A percentile compares a stretch with the other conserved stretches of the same genome.
phyloP scores from a whole-genome alignment of 2,113 vertebrate species.

The Bos indicus region DNA sequence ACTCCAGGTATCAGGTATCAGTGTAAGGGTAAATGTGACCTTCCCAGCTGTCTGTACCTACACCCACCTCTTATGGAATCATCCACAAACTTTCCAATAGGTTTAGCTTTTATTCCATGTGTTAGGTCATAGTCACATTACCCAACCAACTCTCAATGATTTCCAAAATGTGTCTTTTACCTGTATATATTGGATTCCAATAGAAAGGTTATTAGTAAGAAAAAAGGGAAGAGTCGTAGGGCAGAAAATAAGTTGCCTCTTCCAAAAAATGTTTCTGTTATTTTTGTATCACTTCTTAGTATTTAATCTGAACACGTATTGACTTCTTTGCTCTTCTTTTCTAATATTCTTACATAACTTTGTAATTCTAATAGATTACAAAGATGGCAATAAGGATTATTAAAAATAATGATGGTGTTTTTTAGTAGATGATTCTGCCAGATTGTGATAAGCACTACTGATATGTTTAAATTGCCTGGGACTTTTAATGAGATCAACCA shows the following conservation, averaged over 20 bases:
- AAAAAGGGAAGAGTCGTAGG: rapidly evolving
- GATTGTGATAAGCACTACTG: not conserved
- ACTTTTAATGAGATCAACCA: not conserved
- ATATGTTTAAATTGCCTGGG: not conserved
- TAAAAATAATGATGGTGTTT: not conserved
- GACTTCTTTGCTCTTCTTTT: not conserved
- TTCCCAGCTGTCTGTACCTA: rapidly evolving
- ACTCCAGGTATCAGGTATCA: not conserved
- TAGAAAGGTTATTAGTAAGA: rapidly evolving
- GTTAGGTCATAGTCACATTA: not conserved
- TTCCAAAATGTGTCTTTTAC: not conserved
- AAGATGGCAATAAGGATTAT: not conserved
- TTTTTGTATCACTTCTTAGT: not conserved
- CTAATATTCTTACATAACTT: not conserved
- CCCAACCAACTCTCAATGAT: not conserved
- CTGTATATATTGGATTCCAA: not conserved
- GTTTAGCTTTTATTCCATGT: not conserved
- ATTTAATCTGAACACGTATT: not conserved
- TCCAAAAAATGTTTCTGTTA: not conserved
- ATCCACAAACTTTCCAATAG: not conserved
- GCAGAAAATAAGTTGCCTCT: not conserved
- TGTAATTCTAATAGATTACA: not conserved
- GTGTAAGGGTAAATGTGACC: not conserved
- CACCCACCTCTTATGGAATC: not conserved
- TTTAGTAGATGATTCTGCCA: not conserved